phyloP scores from a whole-genome alignment of 2,113 vertebrate species.

The Machaerirhynchus nigripectus region DNA sequence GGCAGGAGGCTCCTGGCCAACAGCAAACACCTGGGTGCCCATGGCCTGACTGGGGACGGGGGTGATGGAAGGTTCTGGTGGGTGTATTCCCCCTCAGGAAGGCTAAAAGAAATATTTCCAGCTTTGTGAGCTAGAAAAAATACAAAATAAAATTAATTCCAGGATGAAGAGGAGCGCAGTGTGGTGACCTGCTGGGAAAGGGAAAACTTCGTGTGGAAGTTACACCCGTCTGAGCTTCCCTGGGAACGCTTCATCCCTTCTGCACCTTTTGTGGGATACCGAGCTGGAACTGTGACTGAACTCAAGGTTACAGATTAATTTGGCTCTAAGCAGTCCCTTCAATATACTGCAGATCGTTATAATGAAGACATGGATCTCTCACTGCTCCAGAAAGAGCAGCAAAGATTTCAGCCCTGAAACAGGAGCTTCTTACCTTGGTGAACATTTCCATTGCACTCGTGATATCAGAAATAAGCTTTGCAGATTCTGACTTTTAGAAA shows the following conservation, averaged over 20 bases:
- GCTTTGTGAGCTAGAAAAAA: not conserved
- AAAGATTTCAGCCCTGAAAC: not conserved
- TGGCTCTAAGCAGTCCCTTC: slow-evolving; percentile 1
- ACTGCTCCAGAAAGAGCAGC: not conserved
- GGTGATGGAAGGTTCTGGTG: rapidly evolving
- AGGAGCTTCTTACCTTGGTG: not conserved
- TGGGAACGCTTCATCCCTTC: not conserved
- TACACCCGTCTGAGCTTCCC: not conserved
- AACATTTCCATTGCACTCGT: not conserved
- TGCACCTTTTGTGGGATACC: not conserved
- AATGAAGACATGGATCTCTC: slow-evolving; percentile 37
- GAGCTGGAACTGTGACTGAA: not conserved
- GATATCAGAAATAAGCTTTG: not conserved
- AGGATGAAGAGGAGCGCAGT: not conserved
- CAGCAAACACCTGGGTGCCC: too few relatives aligned
- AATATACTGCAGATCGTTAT: slow-evolving; percentile 38
- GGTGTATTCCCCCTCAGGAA: too few relatives aligned
- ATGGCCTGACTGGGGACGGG: not conserved
- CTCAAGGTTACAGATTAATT: not conserved
- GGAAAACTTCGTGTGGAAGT: rapidly evolving
- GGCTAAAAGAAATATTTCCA: not conserved
- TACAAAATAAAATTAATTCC: not conserved
- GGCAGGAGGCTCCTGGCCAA: not conserved
- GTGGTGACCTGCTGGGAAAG: not conserved
- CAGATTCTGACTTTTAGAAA: slow-evolving; percentile 48